Evolutionary conservation across 2,113 vertebrate species (phyloP), one percentile per base, ranked within the genome.

Genomic region (Scatophagus argus): DNA sequence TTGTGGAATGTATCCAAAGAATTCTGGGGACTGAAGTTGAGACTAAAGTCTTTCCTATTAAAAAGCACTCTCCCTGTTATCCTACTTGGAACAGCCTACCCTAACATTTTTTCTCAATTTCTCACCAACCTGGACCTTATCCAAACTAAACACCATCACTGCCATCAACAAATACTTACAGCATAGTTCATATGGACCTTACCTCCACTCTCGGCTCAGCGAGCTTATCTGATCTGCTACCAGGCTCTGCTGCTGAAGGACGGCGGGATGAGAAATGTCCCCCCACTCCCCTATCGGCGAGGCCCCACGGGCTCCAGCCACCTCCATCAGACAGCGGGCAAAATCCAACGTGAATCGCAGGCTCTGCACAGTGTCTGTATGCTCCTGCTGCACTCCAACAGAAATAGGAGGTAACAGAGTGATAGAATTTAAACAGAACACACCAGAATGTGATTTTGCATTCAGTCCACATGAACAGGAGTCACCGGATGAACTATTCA

Each of bases 141-240:
- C 44, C 39, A 55, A 29, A 73, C 9, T 8, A 39, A 44, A 61
- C 6, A 1, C 9, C 49, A 66, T 67, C 23, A 44, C 0, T 23
- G 43, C 3, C 43, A 43, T 44, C 38, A 49, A 39, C 63, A 71
- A 58, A 47, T 10, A 43, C 29, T 13, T 17, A 47, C 51, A 44
- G 10, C 1, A 6, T 1, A 19, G 31, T 19, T 23, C 19, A 59
- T 21, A 13, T 3, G 64, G 61, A n/a, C 21, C 94, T 90, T 67
- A 99, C 98, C 98, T 97, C 98, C 97, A 99, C 89, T 99, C 98
- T 46, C 94, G 88, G 93, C 98, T 99, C 66, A 99, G 95, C 0
- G 96, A 96, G 91, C 97, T 98, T 92, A 99, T 98, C 95, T 98
- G 98, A 94, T 99, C 97, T 0, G 97, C 97, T 82, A 99, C 96